Evolutionary conservation across 2,888 invertebrate genomes (phyloP), one percentile per base, ranked within the genome.

Genomic region (Phengaris arion): DNA sequence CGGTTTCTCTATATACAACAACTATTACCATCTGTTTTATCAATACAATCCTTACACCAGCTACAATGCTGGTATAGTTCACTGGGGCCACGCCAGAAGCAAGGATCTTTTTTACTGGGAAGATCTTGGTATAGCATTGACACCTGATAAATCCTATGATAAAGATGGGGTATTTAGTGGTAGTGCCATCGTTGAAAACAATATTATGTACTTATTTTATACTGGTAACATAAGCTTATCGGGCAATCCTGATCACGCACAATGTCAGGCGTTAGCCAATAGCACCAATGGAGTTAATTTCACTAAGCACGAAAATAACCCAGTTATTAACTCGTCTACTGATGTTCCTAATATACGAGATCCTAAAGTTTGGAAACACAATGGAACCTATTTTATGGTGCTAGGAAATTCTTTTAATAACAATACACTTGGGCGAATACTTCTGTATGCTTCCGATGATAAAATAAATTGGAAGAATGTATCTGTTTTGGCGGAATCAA

Each of bases 21-120:
- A 85, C 3, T 84, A 86, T 15, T 94, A 90, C 77, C 94, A 94
- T 78, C 80, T 94, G 4, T 94, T 93, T 78, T 94, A 90, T 79
- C 94, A 94, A 80, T 86, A 87, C 79, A 91, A 94, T 22, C 87
- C 87, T 0, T 75, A 82, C 59, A 79, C 79, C 48, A 81, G 80
- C 74, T 74, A 72, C n/a, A 77, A 68, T 9, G 76, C 77, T 0
- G 77, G 82, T 12, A 74, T 76, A 2, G 87, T 85, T 75, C 85
- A 86, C 74, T 90, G 89, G 90, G 88, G 88, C 0, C 90, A 90
- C 74, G 86, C 86, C 0, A 81, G 82, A 52, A 85, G 87, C 74
- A 78, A 76, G 0, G 87, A 90, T 77, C 78, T 90, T 35, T 80
- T 88, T 8, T 81, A 80, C 70, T 90, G 90, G 90, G 80, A 83